Conservation (phyloP, 2,797 vertebrate genomes). For the Tinamus major region DNA sequence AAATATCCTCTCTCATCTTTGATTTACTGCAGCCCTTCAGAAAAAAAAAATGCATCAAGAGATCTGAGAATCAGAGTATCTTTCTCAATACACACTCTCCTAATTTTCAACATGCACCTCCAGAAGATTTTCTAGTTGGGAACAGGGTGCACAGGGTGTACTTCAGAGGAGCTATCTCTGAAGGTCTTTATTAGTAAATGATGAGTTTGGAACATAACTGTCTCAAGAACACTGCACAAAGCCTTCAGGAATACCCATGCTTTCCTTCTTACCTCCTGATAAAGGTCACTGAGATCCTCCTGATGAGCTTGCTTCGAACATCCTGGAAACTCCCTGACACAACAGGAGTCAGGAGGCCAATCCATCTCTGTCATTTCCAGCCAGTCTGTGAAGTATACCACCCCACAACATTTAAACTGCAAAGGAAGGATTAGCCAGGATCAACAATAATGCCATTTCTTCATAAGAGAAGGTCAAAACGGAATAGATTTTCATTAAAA, state of each 20-base stretch:
- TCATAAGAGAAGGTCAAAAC: neutral
- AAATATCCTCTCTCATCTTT: neutral
- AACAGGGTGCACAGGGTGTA: too few relatives aligned
- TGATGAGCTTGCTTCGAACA: conserved; percentile 93
- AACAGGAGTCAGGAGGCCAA: conserved; percentile 98
- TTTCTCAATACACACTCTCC: neutral
- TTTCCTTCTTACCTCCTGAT: conserved; percentile 89
- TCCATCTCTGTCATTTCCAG: conserved; percentile 99
- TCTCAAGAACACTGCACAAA: neutral
- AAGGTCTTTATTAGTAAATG: neutral
- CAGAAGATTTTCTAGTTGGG: neutral
- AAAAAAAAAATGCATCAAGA: neutral
- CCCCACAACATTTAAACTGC: conserved; percentile 97
- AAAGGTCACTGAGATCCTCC: conserved; percentile 94
- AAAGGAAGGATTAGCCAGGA: conserved; percentile 62
- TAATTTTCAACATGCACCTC: neutral
- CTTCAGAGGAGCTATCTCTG: too few relatives aligned
- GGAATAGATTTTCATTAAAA: neutral
- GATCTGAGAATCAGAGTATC: neutral
- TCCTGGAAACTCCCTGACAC: conserved; percentile 92
- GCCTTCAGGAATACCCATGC: neutral
- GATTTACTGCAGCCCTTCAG: neutral
- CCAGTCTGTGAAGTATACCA: conserved; percentile 99
- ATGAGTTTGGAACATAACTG: neutral
- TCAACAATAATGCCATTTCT: conserved; percentile 52